Evolutionary conservation across 2,113 vertebrate genomes (phyloP), one percentile per base, ranked within the genome.

Genomic region (Junco hyemalis): DNA sequence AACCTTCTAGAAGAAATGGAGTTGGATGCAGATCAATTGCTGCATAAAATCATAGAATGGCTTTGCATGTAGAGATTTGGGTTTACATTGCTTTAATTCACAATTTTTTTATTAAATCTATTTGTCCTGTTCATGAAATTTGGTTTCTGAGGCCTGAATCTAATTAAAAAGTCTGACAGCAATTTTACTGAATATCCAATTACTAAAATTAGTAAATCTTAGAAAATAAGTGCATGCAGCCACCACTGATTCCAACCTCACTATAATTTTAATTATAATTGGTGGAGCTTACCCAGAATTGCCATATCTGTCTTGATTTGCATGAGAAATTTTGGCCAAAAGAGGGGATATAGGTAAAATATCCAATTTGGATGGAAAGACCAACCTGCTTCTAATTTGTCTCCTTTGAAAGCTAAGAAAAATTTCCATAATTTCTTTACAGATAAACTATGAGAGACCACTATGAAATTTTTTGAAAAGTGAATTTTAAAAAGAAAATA

Each of bases 311-410:
- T 4, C 11, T 70, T 63, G 47, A 47, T 63, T 86, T 78, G 23
- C 26, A 76, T 44, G 19, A 54, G 19, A 5, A 35, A 12, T 64
- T 92, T 45, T 76, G 44, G 12, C 12, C 9, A 26, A 63, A 87
- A 79, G 8, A 42, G 3, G 9, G 4, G 7, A 48, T 31, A 9
- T 0, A 44, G 1, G 4, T 15, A 33, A 10, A 51, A 42, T 4
- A 16, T 33, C 15, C 33, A 14, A 3, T 2, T 12, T 11, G 40
- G 22, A 16, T 7, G 42, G 26, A 36, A 45, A 44, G 47, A 85
- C 5, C 8, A 78, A 38, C 0, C 0, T n/a, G 35, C 4, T 78
- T 14, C 36, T 57, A 19, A 57, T 36, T 38, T 61, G 2, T 47
- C 42, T 72, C 8, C 63, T 63, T 68, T 68, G 38, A 59, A 71